phyloP scores from a whole-genome alignment of 1,140 invertebrate genomes.

The Heliconius congener region DNA sequence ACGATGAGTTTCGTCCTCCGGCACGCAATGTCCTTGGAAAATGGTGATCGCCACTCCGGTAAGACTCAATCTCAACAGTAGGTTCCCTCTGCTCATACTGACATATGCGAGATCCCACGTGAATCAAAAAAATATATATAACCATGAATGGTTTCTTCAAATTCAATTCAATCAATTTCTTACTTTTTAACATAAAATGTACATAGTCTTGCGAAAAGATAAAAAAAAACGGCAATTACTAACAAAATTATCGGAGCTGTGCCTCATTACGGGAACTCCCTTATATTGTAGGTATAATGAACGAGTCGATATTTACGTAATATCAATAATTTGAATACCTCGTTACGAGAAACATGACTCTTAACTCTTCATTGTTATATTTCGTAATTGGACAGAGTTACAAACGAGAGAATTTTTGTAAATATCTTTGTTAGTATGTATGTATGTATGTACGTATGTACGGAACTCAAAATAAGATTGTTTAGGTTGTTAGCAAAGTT shows the following conservation, averaged over 20 bases:
- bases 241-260: neutral
- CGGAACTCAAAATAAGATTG: too few species aligned
- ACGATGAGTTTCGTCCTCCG: too few species aligned
- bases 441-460: neutral
- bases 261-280: constrained; percentile 16
- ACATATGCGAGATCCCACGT: too few species aligned
- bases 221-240: neutral
- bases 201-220: neutral
- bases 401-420: neutral
- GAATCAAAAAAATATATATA: too few species aligned
- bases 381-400: neutral
- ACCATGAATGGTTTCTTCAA: too few species aligned
- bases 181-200: neutral
- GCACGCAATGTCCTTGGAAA: too few species aligned
- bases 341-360: constrained; percentile 20
- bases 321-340: constrained; percentile 25
- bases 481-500: too few species aligned
- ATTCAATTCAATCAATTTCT: too few species aligned
- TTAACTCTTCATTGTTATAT: constrained; percentile 17
- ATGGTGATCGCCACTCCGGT: too few species aligned
- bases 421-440: neutral
- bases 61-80: too few species aligned
- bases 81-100: too few species aligned
- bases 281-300: neutral
- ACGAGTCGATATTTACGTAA: constrained; percentile 16